These are phyloP conservation scores for Drosophila serrata DNA, from an alignment of 1,140 invertebrate genomes.

Conservation along the genomic window DNA sequence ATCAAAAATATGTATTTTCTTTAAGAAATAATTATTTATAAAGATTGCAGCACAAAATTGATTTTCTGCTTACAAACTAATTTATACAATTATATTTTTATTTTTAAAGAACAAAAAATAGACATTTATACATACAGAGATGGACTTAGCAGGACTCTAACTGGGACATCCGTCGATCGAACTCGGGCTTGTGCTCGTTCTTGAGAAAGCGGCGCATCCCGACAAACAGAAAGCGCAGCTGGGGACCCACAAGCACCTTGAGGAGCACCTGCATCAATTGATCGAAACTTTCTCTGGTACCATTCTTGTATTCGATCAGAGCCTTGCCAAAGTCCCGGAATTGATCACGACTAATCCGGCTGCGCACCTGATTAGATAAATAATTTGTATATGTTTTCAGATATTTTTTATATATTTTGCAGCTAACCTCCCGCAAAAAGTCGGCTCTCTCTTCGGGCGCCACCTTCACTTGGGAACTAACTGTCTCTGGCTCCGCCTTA, in stretches of 20 bases:
- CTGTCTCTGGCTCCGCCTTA: constrained; percentile 34
- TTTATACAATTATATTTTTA: neutral
- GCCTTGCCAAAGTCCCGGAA: constrained; percentile 88
- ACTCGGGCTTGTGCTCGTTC: constrained; percentile 86
- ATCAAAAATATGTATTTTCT: too few relatives aligned
- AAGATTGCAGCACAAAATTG: too few relatives aligned
- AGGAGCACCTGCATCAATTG: constrained; percentile 86
- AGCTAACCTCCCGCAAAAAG: constrained; percentile 68
- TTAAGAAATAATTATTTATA: too few relatives aligned
- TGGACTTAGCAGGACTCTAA: neutral
- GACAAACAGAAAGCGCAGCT: constrained; percentile 87
- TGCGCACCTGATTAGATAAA: constrained; percentile 55
- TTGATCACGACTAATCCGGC: constrained; percentile 85
- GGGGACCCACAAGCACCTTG: constrained; percentile 86
- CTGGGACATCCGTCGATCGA: constrained; percentile 78
- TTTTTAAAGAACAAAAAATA: neutral
- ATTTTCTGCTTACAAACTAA: neutral
- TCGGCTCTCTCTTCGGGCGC: constrained; percentile 76
- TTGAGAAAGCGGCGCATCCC: constrained; percentile 88
- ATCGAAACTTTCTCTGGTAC: constrained; percentile 86
- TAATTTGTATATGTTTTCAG: neutral
- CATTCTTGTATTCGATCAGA: constrained; percentile 87
- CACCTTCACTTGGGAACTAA: constrained; percentile 31
- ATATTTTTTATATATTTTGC: neutral
- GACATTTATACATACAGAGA: neutral